Conservation (phyloP, 2,797 vertebrate genomes). For the Hipposideros larvatus region DNA sequence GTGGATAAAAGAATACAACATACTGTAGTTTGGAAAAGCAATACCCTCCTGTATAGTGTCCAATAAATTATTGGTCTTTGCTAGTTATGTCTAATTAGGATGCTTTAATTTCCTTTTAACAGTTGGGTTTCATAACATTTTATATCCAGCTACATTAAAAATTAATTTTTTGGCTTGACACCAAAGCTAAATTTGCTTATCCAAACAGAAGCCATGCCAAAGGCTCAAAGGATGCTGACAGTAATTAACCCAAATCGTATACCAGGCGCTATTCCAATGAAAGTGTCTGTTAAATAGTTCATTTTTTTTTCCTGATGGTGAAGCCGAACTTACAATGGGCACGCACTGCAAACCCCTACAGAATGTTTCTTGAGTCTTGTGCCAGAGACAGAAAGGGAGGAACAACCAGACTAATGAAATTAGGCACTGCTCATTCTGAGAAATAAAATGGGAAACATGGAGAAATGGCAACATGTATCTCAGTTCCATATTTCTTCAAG, state of each 20-base stretch:
- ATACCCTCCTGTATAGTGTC: neutral
- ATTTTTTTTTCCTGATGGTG: slow-evolving; percentile 17
- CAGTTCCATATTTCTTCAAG: neutral
- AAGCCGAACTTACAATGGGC: neutral
- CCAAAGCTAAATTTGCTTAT: slow-evolving; percentile 77
- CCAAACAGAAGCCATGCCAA: slow-evolving; percentile 78
- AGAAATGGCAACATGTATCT: neutral
- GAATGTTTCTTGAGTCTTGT: neutral
- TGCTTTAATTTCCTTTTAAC: slow-evolving; percentile 78
- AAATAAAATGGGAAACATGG: neutral
- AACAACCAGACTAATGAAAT: neutral
- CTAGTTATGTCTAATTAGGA: slow-evolving; percentile 73
- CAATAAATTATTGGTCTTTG: slow-evolving; percentile 59
- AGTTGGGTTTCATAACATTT: slow-evolving; percentile 69
- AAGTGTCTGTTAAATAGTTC: slow-evolving; percentile 47
- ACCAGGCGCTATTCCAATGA: slow-evolving; percentile 61
- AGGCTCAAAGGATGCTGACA: slow-evolving; percentile 76
- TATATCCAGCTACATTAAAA: slow-evolving; percentile 72
- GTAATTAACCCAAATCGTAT: slow-evolving; percentile 79
- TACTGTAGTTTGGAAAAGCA: neutral
- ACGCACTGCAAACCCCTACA: neutral
- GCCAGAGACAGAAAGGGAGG: neutral
- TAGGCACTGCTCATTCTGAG: neutral
- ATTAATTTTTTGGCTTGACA: slow-evolving; percentile 80
- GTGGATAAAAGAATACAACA: neutral